Conservation (phyloP, 2,797 vertebrate genomes). For the Hippocampus kuda region DNA sequence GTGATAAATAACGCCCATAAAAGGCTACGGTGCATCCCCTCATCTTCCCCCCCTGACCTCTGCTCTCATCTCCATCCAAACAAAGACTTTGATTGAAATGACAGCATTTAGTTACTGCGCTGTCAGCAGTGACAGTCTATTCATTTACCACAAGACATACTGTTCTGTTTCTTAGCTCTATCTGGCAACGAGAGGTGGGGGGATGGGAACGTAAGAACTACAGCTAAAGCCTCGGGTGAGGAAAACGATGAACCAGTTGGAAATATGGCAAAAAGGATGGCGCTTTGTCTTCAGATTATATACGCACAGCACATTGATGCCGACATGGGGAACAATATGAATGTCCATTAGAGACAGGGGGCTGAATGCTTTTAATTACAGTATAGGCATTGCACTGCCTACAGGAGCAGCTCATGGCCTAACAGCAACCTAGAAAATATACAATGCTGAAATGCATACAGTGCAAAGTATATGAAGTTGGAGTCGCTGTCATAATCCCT, state of each 20-base stretch:
- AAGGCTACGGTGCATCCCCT: conserved; percentile 7
- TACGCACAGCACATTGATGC: conserved; percentile 6
- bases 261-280: conserved; percentile 11
- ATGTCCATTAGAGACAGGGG: conserved; percentile 9
- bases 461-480: too few relatives aligned
- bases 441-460: conserved; percentile 6
- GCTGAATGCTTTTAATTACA: conserved; percentile 3
- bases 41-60: conserved; percentile 9
- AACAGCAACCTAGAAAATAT: conserved; percentile 19
- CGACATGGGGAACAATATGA: conserved; percentile 10
- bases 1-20: conserved; percentile 31
- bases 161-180: conserved; percentile 34
- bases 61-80: conserved; percentile 24
- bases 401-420: conserved; percentile 8
- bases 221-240: conserved; percentile 44
- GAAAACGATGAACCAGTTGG: conserved; percentile 35
- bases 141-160: conserved; percentile 40
- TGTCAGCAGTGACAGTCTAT: conserved; percentile 25
- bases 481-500: background rate
- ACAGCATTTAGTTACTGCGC: conserved; percentile 33
- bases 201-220: conserved; percentile 41
- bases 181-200: conserved; percentile 26
- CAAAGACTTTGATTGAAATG: conserved; percentile 27
- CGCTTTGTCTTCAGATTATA: conserved; percentile 11
- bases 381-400: background rate